Conservation (phyloP, 2,888 invertebrate species). For the Catonia carolina region DNA sequence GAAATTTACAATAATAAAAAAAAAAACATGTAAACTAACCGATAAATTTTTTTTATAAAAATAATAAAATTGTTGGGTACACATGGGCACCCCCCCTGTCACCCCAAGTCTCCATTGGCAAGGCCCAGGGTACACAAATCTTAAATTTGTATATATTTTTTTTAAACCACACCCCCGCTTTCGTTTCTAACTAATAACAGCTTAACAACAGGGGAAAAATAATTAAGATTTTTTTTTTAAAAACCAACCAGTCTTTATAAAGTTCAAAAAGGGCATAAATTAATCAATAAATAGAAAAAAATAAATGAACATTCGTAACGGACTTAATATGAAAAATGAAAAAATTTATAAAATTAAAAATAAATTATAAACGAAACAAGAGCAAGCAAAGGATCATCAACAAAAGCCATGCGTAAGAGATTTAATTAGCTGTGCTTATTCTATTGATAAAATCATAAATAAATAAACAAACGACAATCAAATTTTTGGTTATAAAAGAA, state of each 20-base stretch:
- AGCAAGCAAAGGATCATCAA: slow-evolving; percentile 31
- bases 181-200: slow-evolving; percentile 17
- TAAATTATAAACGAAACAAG: slow-evolving; percentile 35
- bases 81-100: slow-evolving; percentile 5
- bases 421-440: slow-evolving; percentile 8
- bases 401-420: slow-evolving; percentile 30
- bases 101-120: slow-evolving; percentile 1
- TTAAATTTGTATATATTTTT: slow-evolving; percentile 14
- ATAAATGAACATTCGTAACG: no score
- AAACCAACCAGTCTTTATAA: not conserved
- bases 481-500: no score
- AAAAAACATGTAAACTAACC: not conserved
- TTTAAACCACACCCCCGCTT: no score
- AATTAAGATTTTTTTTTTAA: slow-evolving; percentile 23
- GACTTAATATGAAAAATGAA: slow-evolving; percentile 10
- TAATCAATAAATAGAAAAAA: not conserved
- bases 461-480: no score
- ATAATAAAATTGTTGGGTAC: not conserved
- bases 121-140: slow-evolving; percentile 13
- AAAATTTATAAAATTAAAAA: slow-evolving; percentile 11
- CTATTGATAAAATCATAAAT: not conserved
- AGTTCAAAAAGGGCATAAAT: not conserved
- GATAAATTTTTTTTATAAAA: not conserved
- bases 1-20: slow-evolving; percentile 1
- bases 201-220: slow-evolving; percentile 28